phyloP scores from a whole-genome alignment of 2,113 vertebrate genomes.

The Anhinga rufa region DNA sequence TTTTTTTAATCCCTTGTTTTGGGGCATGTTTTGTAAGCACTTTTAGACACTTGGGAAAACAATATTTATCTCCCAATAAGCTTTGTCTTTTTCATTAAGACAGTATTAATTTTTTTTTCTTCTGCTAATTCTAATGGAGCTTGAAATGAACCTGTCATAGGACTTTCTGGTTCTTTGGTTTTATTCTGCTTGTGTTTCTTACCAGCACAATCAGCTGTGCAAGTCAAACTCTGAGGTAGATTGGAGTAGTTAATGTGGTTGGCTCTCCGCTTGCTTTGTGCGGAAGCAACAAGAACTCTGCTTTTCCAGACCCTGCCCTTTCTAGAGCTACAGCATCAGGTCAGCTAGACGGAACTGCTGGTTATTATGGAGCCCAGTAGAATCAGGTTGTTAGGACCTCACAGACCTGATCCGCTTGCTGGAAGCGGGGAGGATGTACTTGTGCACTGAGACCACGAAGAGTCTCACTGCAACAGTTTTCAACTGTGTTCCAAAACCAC shows the following conservation, averaged over 20 bases:
- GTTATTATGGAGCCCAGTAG: background rate
- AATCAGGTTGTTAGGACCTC: background rate
- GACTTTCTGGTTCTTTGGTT: background rate
- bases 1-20: background rate
- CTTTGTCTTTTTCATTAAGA: background rate
- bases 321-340: background rate
- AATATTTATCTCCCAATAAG: background rate
- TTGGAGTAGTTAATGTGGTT: background rate
- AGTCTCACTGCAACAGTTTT: background rate
- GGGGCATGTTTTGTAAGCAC: background rate
- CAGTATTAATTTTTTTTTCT: background rate
- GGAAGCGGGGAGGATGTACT: background rate
- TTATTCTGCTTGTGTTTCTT: background rate
- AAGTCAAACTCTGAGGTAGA: background rate
- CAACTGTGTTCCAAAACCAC: background rate
- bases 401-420: background rate
- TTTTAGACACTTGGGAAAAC: background rate
- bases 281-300: background rate
- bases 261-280: background rate
- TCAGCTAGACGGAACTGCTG: background rate
- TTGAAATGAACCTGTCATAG: background rate
- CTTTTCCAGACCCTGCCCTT: background rate
- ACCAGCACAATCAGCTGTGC: background rate
- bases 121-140: background rate
- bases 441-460: background rate